Evolutionary conservation across 2,797 vertebrate genomes (phyloP).

Genomic region (Spinus olivaceus): DNA sequence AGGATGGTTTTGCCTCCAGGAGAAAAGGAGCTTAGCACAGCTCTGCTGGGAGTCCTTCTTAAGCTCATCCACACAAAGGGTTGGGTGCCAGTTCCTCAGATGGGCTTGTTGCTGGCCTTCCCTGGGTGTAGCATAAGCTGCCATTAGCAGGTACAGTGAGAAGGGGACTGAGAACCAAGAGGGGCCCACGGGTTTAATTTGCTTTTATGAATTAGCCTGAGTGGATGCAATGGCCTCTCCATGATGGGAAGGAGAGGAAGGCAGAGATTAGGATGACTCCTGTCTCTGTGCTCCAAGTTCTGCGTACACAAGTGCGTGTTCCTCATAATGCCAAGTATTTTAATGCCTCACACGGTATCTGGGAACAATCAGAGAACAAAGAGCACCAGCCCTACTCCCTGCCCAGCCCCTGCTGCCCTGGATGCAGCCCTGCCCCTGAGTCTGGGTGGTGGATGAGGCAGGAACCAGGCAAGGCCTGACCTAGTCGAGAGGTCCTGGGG

Average conservation of each 20-base stretch:
- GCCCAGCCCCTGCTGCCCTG: background rate
- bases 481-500: background rate
- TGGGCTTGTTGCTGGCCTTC: background rate
- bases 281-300: accelerated
- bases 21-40: background rate
- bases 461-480: background rate
- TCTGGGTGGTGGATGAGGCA: background rate
- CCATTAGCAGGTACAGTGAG: background rate
- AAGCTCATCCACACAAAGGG: background rate
- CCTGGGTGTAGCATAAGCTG: background rate
- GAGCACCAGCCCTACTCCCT: background rate
- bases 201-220: background rate
- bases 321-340: background rate
- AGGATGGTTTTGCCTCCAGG: slow-evolving; percentile 41
- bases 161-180: background rate
- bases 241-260: background rate
- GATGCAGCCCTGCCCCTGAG: background rate
- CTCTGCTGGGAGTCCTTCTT: background rate
- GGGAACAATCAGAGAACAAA: background rate
- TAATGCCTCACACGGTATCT: background rate
- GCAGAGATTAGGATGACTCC: background rate
- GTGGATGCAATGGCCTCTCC: background rate
- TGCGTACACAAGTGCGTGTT: accelerated
- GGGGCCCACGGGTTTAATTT: accelerated
- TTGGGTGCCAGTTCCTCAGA: background rate